These are phyloP conservation scores for Phylloscopus trochilus DNA, from an alignment of 2,113 vertebrate genomes.

Conservation along the genomic window DNA sequence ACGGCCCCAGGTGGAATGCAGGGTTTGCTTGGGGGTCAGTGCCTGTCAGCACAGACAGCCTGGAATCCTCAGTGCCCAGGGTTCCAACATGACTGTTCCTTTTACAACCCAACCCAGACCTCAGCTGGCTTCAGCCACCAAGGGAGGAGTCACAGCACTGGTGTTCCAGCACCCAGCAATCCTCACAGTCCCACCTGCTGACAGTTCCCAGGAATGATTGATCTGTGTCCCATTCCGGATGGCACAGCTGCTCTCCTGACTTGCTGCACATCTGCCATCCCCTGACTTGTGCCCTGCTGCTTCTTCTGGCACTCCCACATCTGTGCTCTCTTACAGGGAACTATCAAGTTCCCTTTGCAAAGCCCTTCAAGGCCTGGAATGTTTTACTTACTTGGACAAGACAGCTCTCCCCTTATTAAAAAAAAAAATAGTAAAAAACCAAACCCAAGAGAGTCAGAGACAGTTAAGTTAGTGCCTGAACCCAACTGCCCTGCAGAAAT, in stretches of 20 bases:
- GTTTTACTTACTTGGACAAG: background rate
- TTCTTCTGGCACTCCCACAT: background rate
- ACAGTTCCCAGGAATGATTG: background rate
- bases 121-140: background rate
- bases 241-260: background rate
- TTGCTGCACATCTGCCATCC: background rate
- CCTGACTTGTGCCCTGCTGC: background rate
- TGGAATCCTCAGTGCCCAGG: background rate
- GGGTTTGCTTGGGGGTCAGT: background rate
- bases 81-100: background rate
- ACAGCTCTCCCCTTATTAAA: background rate
- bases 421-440: background rate
- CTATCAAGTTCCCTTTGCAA: background rate
- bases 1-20: background rate
- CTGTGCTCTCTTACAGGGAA: background rate
- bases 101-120: background rate
- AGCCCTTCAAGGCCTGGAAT: background rate
- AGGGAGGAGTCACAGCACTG: background rate
- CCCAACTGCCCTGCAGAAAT: background rate
- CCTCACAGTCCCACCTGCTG: background rate
- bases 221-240: background rate
- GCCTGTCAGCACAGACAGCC: background rate
- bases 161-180: background rate
- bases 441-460: background rate
- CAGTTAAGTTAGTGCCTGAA: background rate